These are phyloP conservation scores for Engystomops pustulosus DNA, from an alignment of 2,113 vertebrate species.

Conservation along the genomic window DNA sequence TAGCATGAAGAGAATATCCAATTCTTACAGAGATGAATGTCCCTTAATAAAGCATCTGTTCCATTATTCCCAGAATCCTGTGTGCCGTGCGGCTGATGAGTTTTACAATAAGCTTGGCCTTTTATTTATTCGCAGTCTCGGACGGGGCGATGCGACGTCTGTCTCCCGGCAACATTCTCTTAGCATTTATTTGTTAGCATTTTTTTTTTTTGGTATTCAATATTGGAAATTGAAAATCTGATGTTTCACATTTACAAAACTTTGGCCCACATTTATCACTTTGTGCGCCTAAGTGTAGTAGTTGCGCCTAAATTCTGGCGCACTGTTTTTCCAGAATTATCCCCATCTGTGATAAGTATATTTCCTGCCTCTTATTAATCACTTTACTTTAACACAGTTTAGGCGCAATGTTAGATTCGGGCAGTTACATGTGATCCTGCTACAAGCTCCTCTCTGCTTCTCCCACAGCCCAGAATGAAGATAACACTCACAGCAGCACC, in stretches of 20 bases:
- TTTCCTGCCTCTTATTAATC: no score
- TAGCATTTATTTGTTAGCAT: background rate
- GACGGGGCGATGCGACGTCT: constrained; percentile 23
- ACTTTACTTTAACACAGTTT: no score
- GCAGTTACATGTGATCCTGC: no score
- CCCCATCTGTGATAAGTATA: no score
- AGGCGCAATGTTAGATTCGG: no score
- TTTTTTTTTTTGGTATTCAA: background rate
- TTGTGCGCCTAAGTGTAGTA: no score
- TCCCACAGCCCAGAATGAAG: no score
- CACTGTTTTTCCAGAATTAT: no score
- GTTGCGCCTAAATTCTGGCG: no score
- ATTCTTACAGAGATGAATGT: constrained; percentile 58
- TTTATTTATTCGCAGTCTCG: constrained; percentile 46
- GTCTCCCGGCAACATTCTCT: background rate
- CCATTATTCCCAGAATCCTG: constrained; percentile 46
- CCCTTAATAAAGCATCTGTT: constrained; percentile 58
- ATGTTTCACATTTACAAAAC: constrained; percentile 26
- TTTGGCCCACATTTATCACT: no score
- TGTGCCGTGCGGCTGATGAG: constrained; percentile 46
- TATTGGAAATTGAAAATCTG: constrained; percentile 38
- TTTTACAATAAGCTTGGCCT: constrained; percentile 53
- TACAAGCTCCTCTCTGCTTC: no score
- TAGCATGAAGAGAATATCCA: constrained; percentile 53
- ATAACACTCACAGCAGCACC: no score